Conservation (phyloP, 2,113 vertebrate genomes). For the Hippoglossus stenolepis region DNA sequence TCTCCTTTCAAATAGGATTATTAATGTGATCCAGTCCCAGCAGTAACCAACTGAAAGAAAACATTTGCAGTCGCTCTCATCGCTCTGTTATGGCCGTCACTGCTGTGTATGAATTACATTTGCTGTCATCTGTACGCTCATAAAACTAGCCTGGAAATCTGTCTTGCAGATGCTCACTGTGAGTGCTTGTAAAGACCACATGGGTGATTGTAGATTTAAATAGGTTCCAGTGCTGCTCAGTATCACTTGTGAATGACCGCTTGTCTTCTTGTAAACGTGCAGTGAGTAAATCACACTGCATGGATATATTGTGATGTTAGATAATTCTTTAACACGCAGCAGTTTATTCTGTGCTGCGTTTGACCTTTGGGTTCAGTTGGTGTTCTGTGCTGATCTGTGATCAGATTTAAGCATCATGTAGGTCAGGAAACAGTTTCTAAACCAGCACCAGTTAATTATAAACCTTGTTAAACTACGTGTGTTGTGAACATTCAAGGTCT, state of each 20-base stretch:
- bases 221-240: too few relatives aligned
- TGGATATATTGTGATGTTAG: neutral
- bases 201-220: too few relatives aligned
- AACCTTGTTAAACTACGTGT: neutral
- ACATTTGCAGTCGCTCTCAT: neutral
- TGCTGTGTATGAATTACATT: too few relatives aligned
- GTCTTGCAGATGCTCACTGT: too few relatives aligned
- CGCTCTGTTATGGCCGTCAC: too few relatives aligned
- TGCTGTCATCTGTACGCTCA: too few relatives aligned
- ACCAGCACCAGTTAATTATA: neutral
- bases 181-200: too few relatives aligned
- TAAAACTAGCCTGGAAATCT: too few relatives aligned
- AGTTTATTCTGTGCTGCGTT: neutral
- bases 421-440: conserved; percentile 1
- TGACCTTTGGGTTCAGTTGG: neutral
- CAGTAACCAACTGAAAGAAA: neutral
- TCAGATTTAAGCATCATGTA: neutral
- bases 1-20: too few relatives aligned
- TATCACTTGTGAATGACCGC: too few relatives aligned
- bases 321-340: neutral
- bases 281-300: neutral
- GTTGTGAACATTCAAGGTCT: neutral
- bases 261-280: neutral
- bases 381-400: neutral
- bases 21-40: too few relatives aligned